Conservation (phyloP, 30 jellyfish, hydroid and myxozoan genomes). For the Rhopilema esculentum region DNA sequence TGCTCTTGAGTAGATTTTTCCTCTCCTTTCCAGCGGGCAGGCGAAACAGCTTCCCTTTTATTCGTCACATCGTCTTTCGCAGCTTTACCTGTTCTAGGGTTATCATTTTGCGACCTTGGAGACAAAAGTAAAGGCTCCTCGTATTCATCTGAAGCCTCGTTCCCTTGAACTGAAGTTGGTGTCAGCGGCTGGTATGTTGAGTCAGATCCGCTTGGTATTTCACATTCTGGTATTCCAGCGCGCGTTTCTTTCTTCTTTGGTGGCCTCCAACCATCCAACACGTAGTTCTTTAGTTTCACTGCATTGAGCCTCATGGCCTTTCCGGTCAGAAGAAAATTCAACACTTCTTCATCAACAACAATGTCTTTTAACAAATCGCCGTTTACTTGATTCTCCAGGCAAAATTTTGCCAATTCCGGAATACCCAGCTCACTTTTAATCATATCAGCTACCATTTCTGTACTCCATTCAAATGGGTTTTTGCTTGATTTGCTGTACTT, state of each 20-base stretch:
- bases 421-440: slow-evolving; percentile 62
- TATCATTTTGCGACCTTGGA: neutral
- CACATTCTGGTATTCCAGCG: slow-evolving; percentile 2
- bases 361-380: slow-evolving; percentile 91
- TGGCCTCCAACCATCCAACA: slow-evolving; percentile 96
- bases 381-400: slow-evolving; percentile 84
- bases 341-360: slow-evolving; percentile 83
- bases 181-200: slow-evolving; percentile 34
- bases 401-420: slow-evolving; percentile 78
- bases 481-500: slow-evolving; percentile 50
- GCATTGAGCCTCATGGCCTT: slow-evolving; percentile 71
- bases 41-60: slow-evolving; percentile 6
- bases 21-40: neutral
- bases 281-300: slow-evolving; percentile 85
- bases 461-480: slow-evolving; percentile 89
- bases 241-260: slow-evolving; percentile 55
- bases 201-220: neutral
- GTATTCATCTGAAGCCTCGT: slow-evolving; percentile 13
- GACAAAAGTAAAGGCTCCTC: slow-evolving; percentile 13
- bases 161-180: neutral
- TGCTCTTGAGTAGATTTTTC: slow-evolving; percentile 9
- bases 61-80: neutral
- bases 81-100: neutral
- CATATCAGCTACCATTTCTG: slow-evolving; percentile 71
- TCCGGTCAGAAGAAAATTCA: slow-evolving; percentile 63